Conservation (phyloP, 2,797 vertebrate species). For the Phoebastria nigripes region DNA sequence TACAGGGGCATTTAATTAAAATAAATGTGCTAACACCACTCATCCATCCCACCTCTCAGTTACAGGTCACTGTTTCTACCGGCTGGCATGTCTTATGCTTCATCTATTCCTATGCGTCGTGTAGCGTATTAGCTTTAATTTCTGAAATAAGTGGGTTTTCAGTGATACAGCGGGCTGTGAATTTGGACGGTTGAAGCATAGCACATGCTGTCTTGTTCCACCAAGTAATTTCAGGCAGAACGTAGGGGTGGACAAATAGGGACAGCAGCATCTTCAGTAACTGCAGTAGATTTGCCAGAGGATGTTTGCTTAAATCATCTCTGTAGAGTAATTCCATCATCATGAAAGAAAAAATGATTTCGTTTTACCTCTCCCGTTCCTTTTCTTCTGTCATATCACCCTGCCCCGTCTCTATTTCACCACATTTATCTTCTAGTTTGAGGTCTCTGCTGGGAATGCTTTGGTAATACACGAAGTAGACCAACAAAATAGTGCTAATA, state of each 20-base stretch:
- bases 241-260: background rate
- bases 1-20: background rate
- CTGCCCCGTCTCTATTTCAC: background rate
- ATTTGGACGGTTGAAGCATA: background rate
- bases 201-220: background rate
- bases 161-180: background rate
- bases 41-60: background rate
- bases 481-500: background rate
- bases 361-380: background rate
- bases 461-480: background rate
- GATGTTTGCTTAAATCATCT: background rate
- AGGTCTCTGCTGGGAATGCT: background rate
- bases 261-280: background rate
- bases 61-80: background rate
- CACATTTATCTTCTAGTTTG: background rate
- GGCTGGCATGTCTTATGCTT: background rate
- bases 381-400: background rate
- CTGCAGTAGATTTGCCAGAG: background rate
- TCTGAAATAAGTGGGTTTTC: background rate
- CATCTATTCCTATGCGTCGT: background rate
- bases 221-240: background rate
- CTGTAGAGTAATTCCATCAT: background rate
- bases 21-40: background rate
- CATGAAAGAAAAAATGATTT: background rate
- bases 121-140: background rate